Evolutionary conservation across 2,888 invertebrate genomes (phyloP), one percentile per base, ranked within the genome.

Genomic region (Notodromas monacha): DNA sequence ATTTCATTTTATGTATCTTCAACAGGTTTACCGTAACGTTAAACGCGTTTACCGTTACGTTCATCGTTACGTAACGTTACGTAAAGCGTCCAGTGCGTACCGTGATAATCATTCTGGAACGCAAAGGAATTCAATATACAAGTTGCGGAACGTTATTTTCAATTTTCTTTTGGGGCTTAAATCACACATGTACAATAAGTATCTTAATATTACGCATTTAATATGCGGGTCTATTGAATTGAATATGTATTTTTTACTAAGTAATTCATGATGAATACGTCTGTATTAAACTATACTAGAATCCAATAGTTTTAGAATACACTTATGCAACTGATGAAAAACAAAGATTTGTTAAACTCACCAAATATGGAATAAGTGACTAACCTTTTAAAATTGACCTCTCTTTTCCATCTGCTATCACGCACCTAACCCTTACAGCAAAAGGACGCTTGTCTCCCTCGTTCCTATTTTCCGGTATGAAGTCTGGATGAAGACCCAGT

Each of bases 1-100:
- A 21, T 21, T 21, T 21, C n/a, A 21, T 21, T 21, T 21, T 21
- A 21, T 21, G 21, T 21, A 21, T 21, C 21, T 21, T 21, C 21
- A 21, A 21, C 21, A 21, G 21, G 21, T 21, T 21, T 21, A 21
- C 21, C 21, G 21, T 21, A 21, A 21, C 21, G 21, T 21, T 21
- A 21, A 21, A 21, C 21, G 21, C 21, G 21, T 21, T 21, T 21
- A 21, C 21, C 21, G 21, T 21, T 21, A 21, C 21, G 21, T 21
- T 21, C 21, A 21, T 21, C 21, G 21, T 21, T 8, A 21, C 21
- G 21, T 21, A 21, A 21, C 21, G 21, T 21, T 21, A 21, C 21
- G 21, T 21, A 21, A 21, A 21, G 21, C 21, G 21, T 21, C 21
- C 21, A 21, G 21, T 21, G 21, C 21, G 21, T 21, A 21, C 21